A percentile compares a stretch with the other conserved stretches of the same genome.
Evolutionary conservation across 64 coral and sea anemone species (phyloP).

Genomic region (Dendronephthya gigantea): DNA sequence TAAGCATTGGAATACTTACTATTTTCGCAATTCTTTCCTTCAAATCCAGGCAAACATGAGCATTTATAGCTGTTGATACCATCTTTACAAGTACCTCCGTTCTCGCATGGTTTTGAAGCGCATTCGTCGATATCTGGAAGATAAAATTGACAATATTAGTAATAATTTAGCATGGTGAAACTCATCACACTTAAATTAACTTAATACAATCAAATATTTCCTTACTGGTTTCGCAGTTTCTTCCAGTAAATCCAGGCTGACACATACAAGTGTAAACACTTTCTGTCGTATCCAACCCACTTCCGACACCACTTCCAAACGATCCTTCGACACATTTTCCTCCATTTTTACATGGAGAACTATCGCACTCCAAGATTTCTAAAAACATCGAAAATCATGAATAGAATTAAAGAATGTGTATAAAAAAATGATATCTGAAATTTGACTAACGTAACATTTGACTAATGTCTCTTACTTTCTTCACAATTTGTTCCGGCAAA

Average conservation of each 20-base stretch:
- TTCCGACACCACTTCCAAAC: background rate
- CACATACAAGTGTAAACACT: conserved; percentile 38
- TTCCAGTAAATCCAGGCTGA: conserved; percentile 59
- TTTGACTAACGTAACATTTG: background rate
- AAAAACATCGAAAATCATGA: background rate
- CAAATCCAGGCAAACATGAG: background rate
- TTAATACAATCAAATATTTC: too few relatives aligned
- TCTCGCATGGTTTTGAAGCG: background rate
- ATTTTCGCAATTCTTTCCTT: background rate
- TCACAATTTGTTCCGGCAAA: conserved; percentile 24
- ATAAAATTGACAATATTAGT: too few relatives aligned
- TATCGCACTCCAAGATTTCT: conserved; percentile 57
- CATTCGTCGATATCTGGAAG: background rate
- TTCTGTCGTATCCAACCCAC: background rate
- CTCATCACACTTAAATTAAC: too few relatives aligned
- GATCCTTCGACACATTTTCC: conserved; percentile 39
- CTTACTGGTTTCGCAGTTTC: conserved; percentile 61
- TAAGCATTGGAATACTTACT: too few relatives aligned
- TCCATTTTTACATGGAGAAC: conserved; percentile 62
- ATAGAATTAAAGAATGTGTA: background rate
- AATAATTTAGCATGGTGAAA: too few relatives aligned
- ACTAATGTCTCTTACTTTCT: background rate
- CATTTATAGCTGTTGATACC: background rate
- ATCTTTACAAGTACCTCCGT: background rate
- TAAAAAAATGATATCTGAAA: background rate